Percentiles rank a stretch among this genome's conserved stretches.
phyloP scores from a whole-genome alignment of 2,113 vertebrate species.

The Marmota monax region DNA sequence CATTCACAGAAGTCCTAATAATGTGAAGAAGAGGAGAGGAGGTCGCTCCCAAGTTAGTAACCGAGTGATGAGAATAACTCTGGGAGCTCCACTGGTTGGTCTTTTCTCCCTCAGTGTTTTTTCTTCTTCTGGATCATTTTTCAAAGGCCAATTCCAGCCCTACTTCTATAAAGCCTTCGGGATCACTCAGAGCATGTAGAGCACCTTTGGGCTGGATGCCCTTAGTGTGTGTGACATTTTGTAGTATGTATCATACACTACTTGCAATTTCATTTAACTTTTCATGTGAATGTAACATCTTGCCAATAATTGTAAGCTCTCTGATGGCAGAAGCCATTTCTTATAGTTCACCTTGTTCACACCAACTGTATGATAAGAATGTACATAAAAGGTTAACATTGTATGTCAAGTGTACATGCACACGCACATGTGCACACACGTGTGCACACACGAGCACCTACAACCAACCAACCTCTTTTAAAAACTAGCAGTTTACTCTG shows the following conservation, averaged over 20 bases:
- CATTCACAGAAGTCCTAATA: not conserved
- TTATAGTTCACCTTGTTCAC: not conserved
- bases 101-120: not conserved
- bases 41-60: not conserved
- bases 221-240: not conserved
- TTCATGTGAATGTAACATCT: not conserved
- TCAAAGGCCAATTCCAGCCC: not conserved
- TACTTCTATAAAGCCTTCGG: not conserved
- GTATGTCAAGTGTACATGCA: not conserved
- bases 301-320: not conserved
- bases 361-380: not conserved
- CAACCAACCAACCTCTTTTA: not conserved
- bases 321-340: not conserved
- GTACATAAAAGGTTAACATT: not conserved
- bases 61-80: not conserved
- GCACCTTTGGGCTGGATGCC: not conserved
- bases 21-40: not conserved
- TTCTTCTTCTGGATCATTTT: not conserved
- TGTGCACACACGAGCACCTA: too few species aligned
- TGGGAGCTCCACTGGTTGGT: not conserved
- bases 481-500: not conserved
- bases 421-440: not conserved
- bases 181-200: not conserved
- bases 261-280: not conserved
- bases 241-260: not conserved